Percentiles rank a stretch among this genome's conserved stretches.
phyloP scores from a whole-genome alignment of 2,113 vertebrate species.

The Antechinus flavipes region DNA sequence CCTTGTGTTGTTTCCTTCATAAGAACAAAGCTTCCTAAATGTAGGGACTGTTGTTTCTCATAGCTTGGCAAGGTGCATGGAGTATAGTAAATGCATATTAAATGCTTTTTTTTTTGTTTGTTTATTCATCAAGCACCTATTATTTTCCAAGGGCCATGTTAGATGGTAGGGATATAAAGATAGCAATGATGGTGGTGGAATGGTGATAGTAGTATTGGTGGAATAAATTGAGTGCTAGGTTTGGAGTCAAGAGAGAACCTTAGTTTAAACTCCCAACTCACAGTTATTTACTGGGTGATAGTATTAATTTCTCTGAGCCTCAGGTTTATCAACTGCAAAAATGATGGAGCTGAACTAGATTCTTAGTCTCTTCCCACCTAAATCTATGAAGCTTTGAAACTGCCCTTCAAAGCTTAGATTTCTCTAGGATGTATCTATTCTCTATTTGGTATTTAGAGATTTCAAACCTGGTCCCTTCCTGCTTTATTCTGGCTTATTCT shows the following conservation, averaged over 20 bases:
- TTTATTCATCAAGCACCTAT: neutral
- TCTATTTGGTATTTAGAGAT: too few relatives aligned
- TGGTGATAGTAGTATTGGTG: neutral
- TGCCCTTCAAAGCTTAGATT: neutral
- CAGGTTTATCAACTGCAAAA: neutral
- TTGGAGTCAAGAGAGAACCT: too few relatives aligned
- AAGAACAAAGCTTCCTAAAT: neutral
- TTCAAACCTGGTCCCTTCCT: neutral
- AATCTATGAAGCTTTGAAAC: neutral
- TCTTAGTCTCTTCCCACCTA: neutral
- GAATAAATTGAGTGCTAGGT: neutral
- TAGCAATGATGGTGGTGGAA: neutral
- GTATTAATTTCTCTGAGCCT: neutral
- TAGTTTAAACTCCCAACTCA: too few relatives aligned
- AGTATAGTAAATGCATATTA: neutral
- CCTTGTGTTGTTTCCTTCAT: neutral
- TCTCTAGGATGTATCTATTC: neutral
- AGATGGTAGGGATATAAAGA: neutral
- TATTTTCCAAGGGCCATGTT: neutral
- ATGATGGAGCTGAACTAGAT: neutral
- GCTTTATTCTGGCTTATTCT: neutral
- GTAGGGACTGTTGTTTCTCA: neutral
- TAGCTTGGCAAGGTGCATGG: neutral
- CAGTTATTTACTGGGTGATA: neutral
- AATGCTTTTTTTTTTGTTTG: neutral